Percentiles rank a stretch among this genome's conserved stretches.
These are phyloP conservation scores for Agonopterix arenella DNA, from an alignment of 2,888 invertebrate genomes.

Conservation along the genomic window DNA sequence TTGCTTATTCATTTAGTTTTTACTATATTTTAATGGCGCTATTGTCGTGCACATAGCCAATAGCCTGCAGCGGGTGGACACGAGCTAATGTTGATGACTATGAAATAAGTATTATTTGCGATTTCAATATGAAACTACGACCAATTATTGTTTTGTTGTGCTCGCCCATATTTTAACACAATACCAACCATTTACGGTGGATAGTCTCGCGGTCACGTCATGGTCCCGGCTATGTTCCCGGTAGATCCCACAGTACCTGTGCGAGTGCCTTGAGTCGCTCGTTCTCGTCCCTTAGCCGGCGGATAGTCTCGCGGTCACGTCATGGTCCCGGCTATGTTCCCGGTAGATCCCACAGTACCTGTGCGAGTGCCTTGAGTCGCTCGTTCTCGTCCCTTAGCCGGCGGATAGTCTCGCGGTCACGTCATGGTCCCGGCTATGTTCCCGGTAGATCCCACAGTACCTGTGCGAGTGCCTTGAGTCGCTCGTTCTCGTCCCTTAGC, in stretches of 20 bases:
- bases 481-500: conserved; percentile 43
- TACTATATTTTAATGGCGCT: no score
- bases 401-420: conserved; percentile 11
- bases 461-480: conserved; percentile 46
- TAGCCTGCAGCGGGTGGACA: no score
- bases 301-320: conserved; percentile 11
- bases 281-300: conserved; percentile 40
- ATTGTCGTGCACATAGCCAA: no score
- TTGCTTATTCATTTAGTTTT: no score
- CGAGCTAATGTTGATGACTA: no score
- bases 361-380: conserved; percentile 40
- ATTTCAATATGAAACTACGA: no score
- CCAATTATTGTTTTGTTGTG: no score
- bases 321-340: background rate
- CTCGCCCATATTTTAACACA: no score
- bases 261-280: conserved; percentile 39
- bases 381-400: conserved; percentile 43
- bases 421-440: background rate
- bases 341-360: conserved; percentile 34
- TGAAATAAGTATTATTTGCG: no score
- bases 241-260: conserved; percentile 34
- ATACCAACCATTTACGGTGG: no score
- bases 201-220: conserved; percentile 8
- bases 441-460: conserved; percentile 25
- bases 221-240: background rate